phyloP scores from a whole-genome alignment of 1,140 invertebrate species.

The Neodiprion virginianus region DNA sequence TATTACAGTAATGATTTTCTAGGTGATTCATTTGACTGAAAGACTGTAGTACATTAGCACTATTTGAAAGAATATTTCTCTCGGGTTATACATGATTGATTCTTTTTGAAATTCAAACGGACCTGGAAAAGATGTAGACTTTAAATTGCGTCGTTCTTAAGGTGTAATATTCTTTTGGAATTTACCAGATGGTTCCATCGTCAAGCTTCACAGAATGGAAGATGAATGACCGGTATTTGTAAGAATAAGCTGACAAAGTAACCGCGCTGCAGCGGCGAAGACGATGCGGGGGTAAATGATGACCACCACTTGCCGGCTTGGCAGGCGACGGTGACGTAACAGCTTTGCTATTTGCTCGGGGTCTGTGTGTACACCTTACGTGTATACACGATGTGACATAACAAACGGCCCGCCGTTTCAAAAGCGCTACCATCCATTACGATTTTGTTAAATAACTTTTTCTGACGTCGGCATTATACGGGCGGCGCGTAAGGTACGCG shows the following conservation, averaged over 20 bases:
- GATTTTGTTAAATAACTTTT: background rate
- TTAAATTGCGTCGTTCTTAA: no score
- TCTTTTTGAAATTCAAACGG: no score
- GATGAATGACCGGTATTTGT: slow-evolving; percentile 2
- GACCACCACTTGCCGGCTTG: slow-evolving; percentile 5
- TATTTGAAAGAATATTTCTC: no score
- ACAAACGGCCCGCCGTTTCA: background rate
- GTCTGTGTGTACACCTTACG: background rate
- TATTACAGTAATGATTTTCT: no score
- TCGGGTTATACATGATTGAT: no score
- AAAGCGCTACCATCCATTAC: background rate
- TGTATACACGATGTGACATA: background rate
- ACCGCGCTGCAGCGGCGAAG: background rate
- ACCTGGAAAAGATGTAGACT: no score
- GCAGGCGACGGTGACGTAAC: background rate
- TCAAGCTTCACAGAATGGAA: background rate
- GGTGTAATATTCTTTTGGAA: no score
- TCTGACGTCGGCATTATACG: background rate
- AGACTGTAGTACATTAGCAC: no score
- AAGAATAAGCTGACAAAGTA: background rate
- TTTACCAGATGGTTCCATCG: no score
- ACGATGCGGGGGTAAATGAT: background rate
- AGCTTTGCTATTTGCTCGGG: background rate
- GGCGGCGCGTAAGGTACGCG: background rate
- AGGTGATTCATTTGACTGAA: no score